phyloP scores from a whole-genome alignment of 1,140 invertebrate genomes.

The Phortica variegata region DNA sequence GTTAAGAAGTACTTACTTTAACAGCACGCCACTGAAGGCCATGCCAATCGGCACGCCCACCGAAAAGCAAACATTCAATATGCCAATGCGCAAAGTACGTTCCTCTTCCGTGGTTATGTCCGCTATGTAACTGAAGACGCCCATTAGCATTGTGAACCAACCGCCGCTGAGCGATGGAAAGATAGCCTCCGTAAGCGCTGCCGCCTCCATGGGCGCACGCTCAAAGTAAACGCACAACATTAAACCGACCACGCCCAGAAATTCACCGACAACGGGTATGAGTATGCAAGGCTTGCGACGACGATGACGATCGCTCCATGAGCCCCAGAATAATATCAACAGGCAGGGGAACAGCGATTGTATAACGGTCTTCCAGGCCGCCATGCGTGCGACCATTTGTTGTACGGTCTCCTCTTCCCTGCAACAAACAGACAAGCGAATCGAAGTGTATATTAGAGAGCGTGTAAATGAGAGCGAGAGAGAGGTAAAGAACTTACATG shows the following conservation, averaged over 20 bases:
- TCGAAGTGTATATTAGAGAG: not conserved
- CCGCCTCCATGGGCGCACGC: slow-evolving; percentile 75
- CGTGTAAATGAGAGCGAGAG: not conserved
- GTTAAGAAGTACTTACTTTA: slow-evolving; percentile 48
- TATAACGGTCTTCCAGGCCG: slow-evolving; percentile 77
- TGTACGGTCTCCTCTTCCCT: slow-evolving; percentile 73
- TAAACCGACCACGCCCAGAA: slow-evolving; percentile 73
- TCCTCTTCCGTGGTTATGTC: slow-evolving; percentile 80
- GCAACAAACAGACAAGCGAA: not conserved
- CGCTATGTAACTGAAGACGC: slow-evolving; percentile 84
- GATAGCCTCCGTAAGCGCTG: slow-evolving; percentile 72
- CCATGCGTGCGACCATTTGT: slow-evolving; percentile 74
- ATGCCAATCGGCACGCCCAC: slow-evolving; percentile 78
- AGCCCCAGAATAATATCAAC: slow-evolving; percentile 75
- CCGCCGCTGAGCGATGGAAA: slow-evolving; percentile 75
- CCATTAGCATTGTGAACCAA: slow-evolving; percentile 87
- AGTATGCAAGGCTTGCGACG: slow-evolving; percentile 83
- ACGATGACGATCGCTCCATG: slow-evolving; percentile 72
- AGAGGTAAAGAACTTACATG: slow-evolving; percentile 43
- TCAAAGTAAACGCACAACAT: slow-evolving; percentile 78
- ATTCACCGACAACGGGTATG: slow-evolving; percentile 77
- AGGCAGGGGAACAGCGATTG: slow-evolving; percentile 74
- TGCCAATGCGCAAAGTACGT: slow-evolving; percentile 78
- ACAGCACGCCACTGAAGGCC: slow-evolving; percentile 71
- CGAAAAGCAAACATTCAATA: slow-evolving; percentile 80